Percentiles rank a stretch among this genome's conserved stretches.
phyloP scores from a whole-genome alignment of 2,797 vertebrate species.

The Pipistrellus pipistrellus region DNA sequence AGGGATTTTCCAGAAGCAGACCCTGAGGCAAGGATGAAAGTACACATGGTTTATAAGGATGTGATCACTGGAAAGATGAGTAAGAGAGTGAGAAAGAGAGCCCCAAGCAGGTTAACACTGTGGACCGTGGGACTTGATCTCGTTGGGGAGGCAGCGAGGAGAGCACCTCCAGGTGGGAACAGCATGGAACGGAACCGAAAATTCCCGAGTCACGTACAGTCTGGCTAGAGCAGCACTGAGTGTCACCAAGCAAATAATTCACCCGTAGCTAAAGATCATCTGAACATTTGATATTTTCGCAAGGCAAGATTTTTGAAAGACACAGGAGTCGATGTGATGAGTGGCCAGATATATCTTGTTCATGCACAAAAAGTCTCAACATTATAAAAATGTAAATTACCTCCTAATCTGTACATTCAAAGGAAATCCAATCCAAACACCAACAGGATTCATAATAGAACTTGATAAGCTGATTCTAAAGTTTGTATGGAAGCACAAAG shows the following conservation, averaged over 20 bases:
- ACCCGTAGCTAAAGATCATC: constrained; percentile 2
- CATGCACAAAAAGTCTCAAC: not conserved
- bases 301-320: not conserved
- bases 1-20: constrained; percentile 53
- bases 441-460: not conserved
- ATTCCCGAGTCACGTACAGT: not conserved
- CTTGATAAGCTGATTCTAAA: not conserved
- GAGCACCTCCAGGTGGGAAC: not conserved
- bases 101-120: not conserved
- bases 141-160: not conserved
- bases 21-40: constrained; percentile 36
- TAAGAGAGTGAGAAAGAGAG: not conserved
- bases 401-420: constrained; percentile 31
- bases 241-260: not conserved
- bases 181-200: not conserved
- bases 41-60: constrained; percentile 33
- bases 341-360: not conserved
- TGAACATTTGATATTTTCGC: not conserved
- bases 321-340: not conserved
- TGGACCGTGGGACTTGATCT: not conserved
- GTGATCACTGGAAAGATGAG: constrained; percentile 1
- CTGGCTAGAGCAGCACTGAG: not conserved
- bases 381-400: not conserved
- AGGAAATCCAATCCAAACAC: constrained; percentile 39
- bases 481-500: not conserved